A percentile compares a stretch with the other conserved stretches of the same genome.
phyloP scores from a whole-genome alignment of 1,140 invertebrate species.

The Gonatopus flavifemur region DNA sequence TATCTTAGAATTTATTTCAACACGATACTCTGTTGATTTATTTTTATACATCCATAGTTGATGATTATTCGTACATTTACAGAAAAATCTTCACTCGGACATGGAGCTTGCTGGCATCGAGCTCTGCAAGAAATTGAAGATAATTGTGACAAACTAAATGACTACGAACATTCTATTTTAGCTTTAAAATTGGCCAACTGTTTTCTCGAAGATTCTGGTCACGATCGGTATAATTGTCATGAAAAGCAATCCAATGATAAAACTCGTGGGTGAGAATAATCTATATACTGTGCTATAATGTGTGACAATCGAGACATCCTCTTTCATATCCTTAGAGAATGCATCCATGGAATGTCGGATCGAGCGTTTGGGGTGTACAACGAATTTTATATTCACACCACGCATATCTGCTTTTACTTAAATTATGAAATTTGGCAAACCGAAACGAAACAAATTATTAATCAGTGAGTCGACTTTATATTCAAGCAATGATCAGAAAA shows the following conservation, averaged over 20 bases:
- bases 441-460: constrained; percentile 63
- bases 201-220: constrained; percentile 66
- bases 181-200: constrained; percentile 69
- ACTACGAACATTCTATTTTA: constrained; percentile 64
- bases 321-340: constrained; percentile 44
- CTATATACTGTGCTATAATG: background rate
- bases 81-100: constrained; percentile 56
- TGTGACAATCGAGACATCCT: background rate
- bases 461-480: constrained; percentile 39
- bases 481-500: background rate
- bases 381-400: constrained; percentile 71
- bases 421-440: constrained; percentile 68
- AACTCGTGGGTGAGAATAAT: constrained; percentile 35
- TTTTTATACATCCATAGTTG: too few relatives aligned
- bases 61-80: constrained; percentile 12
- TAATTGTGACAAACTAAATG: constrained; percentile 63
- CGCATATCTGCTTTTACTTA: constrained; percentile 71
- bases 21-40: too few relatives aligned
- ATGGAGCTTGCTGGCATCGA: constrained; percentile 66
- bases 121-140: constrained; percentile 59
- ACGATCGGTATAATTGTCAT: constrained; percentile 59
- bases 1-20: constrained; percentile 3
- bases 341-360: constrained; percentile 63
- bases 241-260: constrained; percentile 42
- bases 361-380: constrained; percentile 64